These are phyloP conservation scores for Ispidina lecontei DNA, from an alignment of 2,797 vertebrate genomes.

Conservation along the genomic window DNA sequence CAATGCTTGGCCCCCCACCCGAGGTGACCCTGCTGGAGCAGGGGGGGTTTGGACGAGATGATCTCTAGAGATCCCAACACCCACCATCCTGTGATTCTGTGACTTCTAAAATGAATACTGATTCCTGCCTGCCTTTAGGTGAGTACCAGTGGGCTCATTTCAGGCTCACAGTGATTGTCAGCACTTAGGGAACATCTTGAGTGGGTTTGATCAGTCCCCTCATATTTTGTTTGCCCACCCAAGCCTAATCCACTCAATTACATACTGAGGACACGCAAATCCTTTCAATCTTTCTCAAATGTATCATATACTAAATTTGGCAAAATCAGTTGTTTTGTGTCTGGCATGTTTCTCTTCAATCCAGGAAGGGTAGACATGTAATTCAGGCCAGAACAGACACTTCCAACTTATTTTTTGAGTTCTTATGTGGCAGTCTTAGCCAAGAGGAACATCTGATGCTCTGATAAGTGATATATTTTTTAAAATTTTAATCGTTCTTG, in stretches of 20 bases:
- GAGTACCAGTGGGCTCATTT: not conserved
- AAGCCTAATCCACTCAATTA: not conserved
- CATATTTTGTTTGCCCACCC: not conserved
- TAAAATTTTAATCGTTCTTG: not conserved
- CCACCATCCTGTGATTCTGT: not conserved
- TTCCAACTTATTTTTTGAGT: not conserved
- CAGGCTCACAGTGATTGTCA: not conserved
- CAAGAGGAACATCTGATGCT: not conserved
- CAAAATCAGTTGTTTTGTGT: not conserved
- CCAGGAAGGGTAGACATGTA: not conserved
- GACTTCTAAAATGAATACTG: not conserved
- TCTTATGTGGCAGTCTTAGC: accelerated
- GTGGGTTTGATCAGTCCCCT: not conserved
- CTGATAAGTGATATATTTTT: not conserved
- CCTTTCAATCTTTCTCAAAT: not conserved
- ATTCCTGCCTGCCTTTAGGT: not conserved
- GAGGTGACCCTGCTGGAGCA: not conserved
- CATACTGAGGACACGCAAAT: accelerated
- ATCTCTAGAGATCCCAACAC: not conserved
- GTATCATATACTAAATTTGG: not conserved
- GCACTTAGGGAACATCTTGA: not conserved
- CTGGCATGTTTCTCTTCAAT: not conserved
- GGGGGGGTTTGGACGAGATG: not conserved
- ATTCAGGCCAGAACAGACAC: accelerated
- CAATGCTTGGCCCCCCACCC: not conserved